A percentile compares a stretch with the other conserved stretches of the same genome.
These are phyloP conservation scores for Caradrina kadenii DNA, from an alignment of 2,888 invertebrate species.

Conservation along the genomic window DNA sequence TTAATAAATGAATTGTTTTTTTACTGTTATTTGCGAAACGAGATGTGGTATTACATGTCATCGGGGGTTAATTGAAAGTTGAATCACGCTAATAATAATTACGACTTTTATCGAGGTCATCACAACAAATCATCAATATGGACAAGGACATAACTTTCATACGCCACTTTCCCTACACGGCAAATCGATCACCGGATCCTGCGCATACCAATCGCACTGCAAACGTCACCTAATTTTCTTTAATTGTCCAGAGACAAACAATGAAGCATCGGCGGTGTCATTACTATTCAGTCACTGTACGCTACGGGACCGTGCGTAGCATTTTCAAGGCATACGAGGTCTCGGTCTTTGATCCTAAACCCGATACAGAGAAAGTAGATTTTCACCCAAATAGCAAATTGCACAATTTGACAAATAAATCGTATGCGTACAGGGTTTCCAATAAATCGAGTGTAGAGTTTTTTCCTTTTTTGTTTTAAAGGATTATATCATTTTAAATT, in stretches of 20 bases:
- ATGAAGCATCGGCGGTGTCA: constrained; percentile 68
- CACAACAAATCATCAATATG: constrained; percentile 34
- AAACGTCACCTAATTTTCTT: constrained; percentile 76
- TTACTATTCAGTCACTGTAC: constrained; percentile 79
- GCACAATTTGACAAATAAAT: constrained; percentile 59
- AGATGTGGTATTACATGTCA: constrained; percentile 8
- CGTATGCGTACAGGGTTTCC: constrained; percentile 41
- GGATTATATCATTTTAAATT: constrained; percentile 19
- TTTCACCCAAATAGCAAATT: constrained; percentile 77
- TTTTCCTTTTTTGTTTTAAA: constrained; percentile 14
- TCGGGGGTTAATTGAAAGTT: constrained; percentile 5
- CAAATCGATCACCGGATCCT: constrained; percentile 63
- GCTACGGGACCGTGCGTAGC: constrained; percentile 77
- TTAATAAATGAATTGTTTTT: constrained; percentile 9
- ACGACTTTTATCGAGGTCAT: constrained; percentile 22
- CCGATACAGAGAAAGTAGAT: constrained; percentile 83
- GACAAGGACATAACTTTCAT: constrained; percentile 62
- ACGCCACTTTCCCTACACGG: constrained; percentile 69
- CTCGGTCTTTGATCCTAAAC: constrained; percentile 78
- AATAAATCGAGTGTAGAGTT: constrained; percentile 16
- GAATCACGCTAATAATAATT: neutral
- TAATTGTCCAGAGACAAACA: constrained; percentile 73
- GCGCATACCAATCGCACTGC: constrained; percentile 67
- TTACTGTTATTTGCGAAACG: neutral
- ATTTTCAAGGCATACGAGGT: constrained; percentile 71